These are phyloP conservation scores for Notarius lentiginosus DNA, from an alignment of 2,113 vertebrate genomes.

Conservation along the genomic window DNA sequence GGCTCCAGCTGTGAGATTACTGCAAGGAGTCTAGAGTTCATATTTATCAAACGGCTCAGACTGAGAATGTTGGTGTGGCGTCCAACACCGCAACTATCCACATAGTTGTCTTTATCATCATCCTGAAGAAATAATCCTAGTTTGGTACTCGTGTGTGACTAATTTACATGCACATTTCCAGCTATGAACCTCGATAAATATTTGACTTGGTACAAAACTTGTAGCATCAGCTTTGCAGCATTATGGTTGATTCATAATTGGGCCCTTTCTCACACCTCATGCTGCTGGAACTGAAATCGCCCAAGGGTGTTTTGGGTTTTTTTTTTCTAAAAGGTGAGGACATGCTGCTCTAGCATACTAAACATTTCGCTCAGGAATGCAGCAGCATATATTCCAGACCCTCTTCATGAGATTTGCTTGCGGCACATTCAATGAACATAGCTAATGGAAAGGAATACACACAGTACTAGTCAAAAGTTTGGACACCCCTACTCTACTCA, in stretches of 20 bases:
- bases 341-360: neutral
- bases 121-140: neutral
- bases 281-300: neutral
- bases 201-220: neutral
- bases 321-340: neutral
- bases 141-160: neutral
- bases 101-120: conserved; percentile 24
- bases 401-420: neutral
- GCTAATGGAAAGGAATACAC: no score
- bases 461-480: no score
- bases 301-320: neutral
- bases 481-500: no score
- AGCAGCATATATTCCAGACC: neutral
- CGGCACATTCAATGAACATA: neutral
- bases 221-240: conserved; percentile 2
- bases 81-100: conserved; percentile 10
- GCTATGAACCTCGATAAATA: conserved; percentile 15
- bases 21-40: neutral
- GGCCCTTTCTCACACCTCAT: neutral
- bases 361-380: neutral
- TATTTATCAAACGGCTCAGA: conserved; percentile 10
- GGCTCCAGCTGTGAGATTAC: neutral
- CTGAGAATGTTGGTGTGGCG: neutral
- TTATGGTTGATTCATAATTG: neutral
- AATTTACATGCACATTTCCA: neutral